Evolutionary conservation across 2,888 invertebrate genomes (phyloP).

Genomic region (Dryomyza anilis): DNA sequence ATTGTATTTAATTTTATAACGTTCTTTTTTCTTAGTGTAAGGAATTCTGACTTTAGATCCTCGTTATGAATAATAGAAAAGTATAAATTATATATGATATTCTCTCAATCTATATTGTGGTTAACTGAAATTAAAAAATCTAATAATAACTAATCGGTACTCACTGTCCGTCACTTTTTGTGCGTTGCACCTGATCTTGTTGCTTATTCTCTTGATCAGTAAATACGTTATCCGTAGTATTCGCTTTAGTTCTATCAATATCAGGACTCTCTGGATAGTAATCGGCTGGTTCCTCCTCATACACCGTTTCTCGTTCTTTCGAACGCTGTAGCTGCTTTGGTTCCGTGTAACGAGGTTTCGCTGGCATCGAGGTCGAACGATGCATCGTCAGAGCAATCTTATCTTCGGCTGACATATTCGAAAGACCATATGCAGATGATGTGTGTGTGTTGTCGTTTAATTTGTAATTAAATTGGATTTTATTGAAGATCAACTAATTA

Average conservation of each 20-base stretch:
- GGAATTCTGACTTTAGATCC: too few relatives aligned
- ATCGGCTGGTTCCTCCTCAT: slow-evolving; percentile 43
- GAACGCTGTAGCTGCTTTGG: slow-evolving; percentile 51
- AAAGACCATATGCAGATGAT: neutral
- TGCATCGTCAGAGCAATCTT: slow-evolving; percentile 42
- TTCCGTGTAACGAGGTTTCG: slow-evolving; percentile 52
- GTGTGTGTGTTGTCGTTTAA: too few relatives aligned
- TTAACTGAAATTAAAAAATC: too few relatives aligned
- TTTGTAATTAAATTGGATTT: neutral
- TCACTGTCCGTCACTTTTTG: too few relatives aligned
- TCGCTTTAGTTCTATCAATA: slow-evolving; percentile 36
- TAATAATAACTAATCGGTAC: too few relatives aligned
- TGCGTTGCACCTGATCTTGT: too few relatives aligned
- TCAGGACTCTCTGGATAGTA: slow-evolving; percentile 54
- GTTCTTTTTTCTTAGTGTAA: too few relatives aligned
- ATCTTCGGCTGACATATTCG: slow-evolving; percentile 21
- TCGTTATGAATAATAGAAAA: too few relatives aligned
- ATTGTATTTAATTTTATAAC: too few relatives aligned
- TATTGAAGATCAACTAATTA: neutral
- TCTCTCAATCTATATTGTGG: too few relatives aligned
- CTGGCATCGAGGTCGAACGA: slow-evolving; percentile 59
- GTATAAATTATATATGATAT: too few relatives aligned
- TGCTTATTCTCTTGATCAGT: too few relatives aligned
- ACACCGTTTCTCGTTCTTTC: slow-evolving; percentile 55
- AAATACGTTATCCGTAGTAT: slow-evolving; percentile 18